These are phyloP conservation scores for Zonotrichia leucophrys DNA, from an alignment of 2,113 vertebrate genomes.

Conservation along the genomic window DNA sequence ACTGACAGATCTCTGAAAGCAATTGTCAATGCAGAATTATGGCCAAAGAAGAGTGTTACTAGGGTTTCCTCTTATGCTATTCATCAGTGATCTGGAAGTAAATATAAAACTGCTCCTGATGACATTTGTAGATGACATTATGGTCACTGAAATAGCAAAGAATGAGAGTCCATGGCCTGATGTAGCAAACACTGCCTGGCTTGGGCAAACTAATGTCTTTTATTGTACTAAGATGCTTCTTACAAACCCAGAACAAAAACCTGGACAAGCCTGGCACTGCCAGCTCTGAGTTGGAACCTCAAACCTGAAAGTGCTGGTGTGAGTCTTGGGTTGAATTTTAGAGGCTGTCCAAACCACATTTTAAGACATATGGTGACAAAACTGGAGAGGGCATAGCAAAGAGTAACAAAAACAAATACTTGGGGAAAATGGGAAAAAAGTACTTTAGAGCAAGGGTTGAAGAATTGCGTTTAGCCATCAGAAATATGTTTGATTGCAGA, in stretches of 20 bases:
- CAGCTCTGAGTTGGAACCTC: background rate
- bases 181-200: background rate
- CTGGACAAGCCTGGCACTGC: background rate
- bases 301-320: background rate
- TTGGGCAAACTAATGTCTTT: background rate
- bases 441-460: background rate
- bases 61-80: background rate
- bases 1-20: slow-evolving; percentile 40
- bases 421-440: background rate
- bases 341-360: background rate
- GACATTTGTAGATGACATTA: slow-evolving; percentile 32
- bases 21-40: slow-evolving; percentile 53
- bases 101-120: background rate
- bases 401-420: background rate
- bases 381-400: background rate
- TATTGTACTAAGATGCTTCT: background rate
- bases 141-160: background rate
- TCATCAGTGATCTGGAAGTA: slow-evolving; percentile 32
- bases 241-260: background rate
- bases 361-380: background rate
- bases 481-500: background rate
- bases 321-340: background rate
- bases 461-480: background rate
- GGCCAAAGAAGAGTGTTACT: slow-evolving; percentile 11
- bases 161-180: background rate